Percentiles rank a stretch among this genome's conserved stretches.
Conservation (phyloP, 2,113 vertebrate species). For the Cyprichromis sp. region DNA sequence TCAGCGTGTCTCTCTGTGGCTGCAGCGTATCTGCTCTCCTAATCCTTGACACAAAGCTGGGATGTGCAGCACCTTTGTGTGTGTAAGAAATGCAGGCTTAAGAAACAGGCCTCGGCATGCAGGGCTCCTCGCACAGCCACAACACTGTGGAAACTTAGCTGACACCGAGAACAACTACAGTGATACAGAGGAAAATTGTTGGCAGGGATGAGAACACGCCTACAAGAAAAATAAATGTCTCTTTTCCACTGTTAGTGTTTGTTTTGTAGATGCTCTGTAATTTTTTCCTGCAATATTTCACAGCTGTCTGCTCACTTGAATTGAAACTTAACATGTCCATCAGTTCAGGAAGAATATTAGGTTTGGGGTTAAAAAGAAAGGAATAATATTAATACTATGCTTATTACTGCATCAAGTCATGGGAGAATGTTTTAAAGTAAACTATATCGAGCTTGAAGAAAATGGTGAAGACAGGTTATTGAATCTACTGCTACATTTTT, state of each 20-base stretch:
- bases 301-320: not conserved
- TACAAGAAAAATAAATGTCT: not conserved
- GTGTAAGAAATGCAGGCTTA: slow-evolving; percentile 56
- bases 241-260: not conserved
- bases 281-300: not conserved
- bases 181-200: slow-evolving; percentile 30
- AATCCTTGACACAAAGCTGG: slow-evolving; percentile 70
- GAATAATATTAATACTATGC: not conserved
- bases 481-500: not conserved
- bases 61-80: slow-evolving; percentile 68
- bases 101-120: slow-evolving; percentile 60
- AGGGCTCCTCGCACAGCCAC: slow-evolving; percentile 13
- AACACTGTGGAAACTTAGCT: slow-evolving; percentile 54
- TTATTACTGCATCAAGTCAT: not conserved
- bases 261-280: not conserved
- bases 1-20: slow-evolving; percentile 50
- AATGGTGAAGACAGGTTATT: not conserved
- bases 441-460: not conserved
- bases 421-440: not conserved
- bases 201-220: slow-evolving; percentile 9
- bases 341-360: not conserved
- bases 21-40: slow-evolving; percentile 57
- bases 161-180: slow-evolving; percentile 47
- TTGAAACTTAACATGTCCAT: not conserved
- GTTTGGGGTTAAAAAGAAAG: not conserved